Evolutionary conservation across 92 coral and sea anemone genomes (phyloP).

Genomic region (Muricea muricata): DNA sequence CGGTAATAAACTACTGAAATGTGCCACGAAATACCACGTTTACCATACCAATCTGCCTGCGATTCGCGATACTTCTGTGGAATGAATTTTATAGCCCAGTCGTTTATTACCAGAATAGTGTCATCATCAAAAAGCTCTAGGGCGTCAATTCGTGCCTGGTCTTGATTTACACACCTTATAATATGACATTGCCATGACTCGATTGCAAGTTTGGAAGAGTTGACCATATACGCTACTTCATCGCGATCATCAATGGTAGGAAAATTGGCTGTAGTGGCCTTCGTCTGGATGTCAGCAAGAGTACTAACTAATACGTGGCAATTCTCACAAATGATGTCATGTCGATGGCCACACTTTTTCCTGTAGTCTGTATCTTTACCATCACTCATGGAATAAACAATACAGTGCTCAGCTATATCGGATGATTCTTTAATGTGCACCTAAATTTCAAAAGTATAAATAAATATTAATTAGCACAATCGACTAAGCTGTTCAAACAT

Average conservation of each 20-base stretch:
- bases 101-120: slow-evolving; percentile 60
- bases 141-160: slow-evolving; percentile 50
- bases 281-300: not conserved
- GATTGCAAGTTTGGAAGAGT: not conserved
- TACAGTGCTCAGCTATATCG: not conserved
- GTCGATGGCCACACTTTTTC: not conserved
- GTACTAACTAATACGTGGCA: not conserved
- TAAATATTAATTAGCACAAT: no score
- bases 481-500: not conserved
- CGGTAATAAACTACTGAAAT: slow-evolving; percentile 45
- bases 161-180: slow-evolving; percentile 46
- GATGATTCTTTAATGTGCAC: not conserved
- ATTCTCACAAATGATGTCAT: not conserved
- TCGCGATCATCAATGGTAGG: not conserved
- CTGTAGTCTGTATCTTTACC: not conserved
- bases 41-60: slow-evolving; percentile 69
- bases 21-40: slow-evolving; percentile 67
- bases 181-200: not conserved
- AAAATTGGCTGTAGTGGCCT: not conserved
- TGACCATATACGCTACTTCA: not conserved
- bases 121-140: slow-evolving; percentile 30
- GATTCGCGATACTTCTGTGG: slow-evolving; percentile 71
- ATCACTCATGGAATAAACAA: not conserved
- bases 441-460: not conserved
- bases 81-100: slow-evolving; percentile 62